A percentile compares a stretch with the other conserved stretches of the same genome.
These are phyloP conservation scores for Esox masquinongy DNA, from an alignment of 2,797 vertebrate genomes.

Conservation along the genomic window DNA sequence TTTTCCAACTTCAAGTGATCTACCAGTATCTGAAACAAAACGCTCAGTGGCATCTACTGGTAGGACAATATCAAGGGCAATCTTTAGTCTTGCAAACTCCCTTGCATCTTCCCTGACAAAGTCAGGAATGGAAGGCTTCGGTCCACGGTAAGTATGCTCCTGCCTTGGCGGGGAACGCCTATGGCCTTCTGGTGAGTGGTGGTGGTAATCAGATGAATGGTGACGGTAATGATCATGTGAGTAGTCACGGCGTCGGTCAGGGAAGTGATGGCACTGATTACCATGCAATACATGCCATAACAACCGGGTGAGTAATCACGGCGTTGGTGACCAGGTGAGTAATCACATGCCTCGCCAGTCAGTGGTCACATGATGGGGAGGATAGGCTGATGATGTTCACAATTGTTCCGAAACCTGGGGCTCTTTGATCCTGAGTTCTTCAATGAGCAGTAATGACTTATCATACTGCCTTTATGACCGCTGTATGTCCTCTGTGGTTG, in stretches of 20 bases:
- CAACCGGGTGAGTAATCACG: too few relatives aligned
- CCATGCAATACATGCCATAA: not conserved
- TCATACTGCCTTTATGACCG: not conserved
- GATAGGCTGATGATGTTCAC: not conserved
- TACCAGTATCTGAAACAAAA: not conserved
- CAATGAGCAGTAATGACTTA: not conserved
- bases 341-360: not conserved
- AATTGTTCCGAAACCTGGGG: not conserved
- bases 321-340: not conserved
- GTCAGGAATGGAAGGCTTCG: too few relatives aligned
- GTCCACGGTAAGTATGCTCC: not conserved
- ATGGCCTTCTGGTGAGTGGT: too few relatives aligned
- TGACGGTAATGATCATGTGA: too few relatives aligned
- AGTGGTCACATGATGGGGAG: too few relatives aligned
- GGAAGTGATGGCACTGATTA: not conserved
- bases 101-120: not conserved
- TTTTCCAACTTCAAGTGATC: constrained; percentile 4
- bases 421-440: not conserved
- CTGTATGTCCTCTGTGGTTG: not conserved
- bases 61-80: not conserved
- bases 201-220: too few relatives aligned
- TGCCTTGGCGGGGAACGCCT: not conserved
- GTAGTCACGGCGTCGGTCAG: not conserved
- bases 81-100: too few relatives aligned
- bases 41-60: not conserved